These are phyloP conservation scores for Ptychoptera albimana DNA, from an alignment of 2,888 invertebrate species.

Conservation along the genomic window DNA sequence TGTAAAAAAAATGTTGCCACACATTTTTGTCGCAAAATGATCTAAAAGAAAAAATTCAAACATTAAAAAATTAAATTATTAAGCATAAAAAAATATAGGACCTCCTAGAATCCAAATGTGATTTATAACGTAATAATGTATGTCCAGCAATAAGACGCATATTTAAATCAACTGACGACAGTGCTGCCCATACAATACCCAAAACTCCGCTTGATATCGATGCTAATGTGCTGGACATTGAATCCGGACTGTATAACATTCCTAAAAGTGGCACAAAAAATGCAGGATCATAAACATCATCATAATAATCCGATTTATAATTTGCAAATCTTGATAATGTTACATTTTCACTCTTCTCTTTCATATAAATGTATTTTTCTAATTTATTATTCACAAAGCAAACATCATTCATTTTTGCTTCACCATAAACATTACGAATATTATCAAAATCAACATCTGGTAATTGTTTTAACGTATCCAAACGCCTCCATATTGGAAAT, in stretches of 20 bases:
- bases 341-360: no score
- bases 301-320: conserved; percentile 17
- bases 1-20: conserved; percentile 28
- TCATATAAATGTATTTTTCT: conserved; percentile 13
- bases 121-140: conserved; percentile 54
- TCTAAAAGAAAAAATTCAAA: neutral
- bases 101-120: conserved; percentile 45
- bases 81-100: neutral
- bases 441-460: conserved; percentile 17
- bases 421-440: neutral
- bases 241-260: conserved; percentile 57
- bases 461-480: conserved; percentile 27
- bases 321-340: neutral
- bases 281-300: conserved; percentile 59
- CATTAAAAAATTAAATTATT: conserved; percentile 1
- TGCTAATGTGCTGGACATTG: conserved; percentile 52
- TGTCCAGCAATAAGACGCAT: conserved; percentile 59
- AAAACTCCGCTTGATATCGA: conserved; percentile 54
- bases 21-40: conserved; percentile 26
- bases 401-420: neutral
- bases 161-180: conserved; percentile 47
- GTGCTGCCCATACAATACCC: conserved; percentile 49
- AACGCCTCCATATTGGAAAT: conserved; percentile 48
- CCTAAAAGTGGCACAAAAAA: conserved; percentile 67
- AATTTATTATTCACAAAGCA: conserved; percentile 20